Evolutionary conservation across 30 jellyfish, hydroid and myxozoan species (phyloP).

Genomic region (Sanderia malayensis): DNA sequence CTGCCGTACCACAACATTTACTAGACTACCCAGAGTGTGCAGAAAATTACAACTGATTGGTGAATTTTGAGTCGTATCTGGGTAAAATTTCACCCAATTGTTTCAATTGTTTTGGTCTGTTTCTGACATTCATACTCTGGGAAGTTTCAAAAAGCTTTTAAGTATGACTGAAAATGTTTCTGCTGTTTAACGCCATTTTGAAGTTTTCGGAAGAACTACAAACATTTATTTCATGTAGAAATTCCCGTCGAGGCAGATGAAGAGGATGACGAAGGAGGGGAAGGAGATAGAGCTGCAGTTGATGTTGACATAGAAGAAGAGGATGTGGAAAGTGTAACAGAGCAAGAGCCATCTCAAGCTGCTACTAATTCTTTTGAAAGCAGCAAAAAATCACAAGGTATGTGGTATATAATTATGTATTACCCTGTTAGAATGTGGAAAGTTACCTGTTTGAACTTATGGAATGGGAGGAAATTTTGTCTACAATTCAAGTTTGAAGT

Average conservation of each 20-base stretch:
- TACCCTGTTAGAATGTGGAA: not conserved
- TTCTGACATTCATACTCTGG: not conserved
- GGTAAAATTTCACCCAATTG: too few relatives aligned
- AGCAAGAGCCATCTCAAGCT: not conserved
- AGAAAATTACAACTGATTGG: not conserved
- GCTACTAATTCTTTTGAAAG: not conserved
- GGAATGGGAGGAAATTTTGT: not conserved
- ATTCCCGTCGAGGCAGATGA: not conserved
- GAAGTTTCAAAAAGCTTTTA: not conserved
- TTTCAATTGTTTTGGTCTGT: not conserved
- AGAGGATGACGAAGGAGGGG: not conserved
- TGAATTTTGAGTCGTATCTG: too few relatives aligned
- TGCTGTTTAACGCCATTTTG: not conserved
- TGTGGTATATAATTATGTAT: not conserved
- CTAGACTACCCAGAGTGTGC: constrained; percentile 4
- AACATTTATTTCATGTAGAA: not conserved
- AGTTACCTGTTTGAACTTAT: not conserved
- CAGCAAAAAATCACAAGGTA: not conserved
- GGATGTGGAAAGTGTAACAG: not conserved
- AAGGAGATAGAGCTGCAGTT: not conserved
- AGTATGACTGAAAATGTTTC: not conserved
- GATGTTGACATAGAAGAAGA: too few relatives aligned
- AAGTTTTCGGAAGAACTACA: not conserved
- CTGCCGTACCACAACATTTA: too few relatives aligned
- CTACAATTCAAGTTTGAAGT: not conserved